Evolutionary conservation across 2,113 vertebrate genomes (phyloP), one percentile per base, ranked within the genome.

Genomic region (Melanostigma gelatinosum): DNA sequence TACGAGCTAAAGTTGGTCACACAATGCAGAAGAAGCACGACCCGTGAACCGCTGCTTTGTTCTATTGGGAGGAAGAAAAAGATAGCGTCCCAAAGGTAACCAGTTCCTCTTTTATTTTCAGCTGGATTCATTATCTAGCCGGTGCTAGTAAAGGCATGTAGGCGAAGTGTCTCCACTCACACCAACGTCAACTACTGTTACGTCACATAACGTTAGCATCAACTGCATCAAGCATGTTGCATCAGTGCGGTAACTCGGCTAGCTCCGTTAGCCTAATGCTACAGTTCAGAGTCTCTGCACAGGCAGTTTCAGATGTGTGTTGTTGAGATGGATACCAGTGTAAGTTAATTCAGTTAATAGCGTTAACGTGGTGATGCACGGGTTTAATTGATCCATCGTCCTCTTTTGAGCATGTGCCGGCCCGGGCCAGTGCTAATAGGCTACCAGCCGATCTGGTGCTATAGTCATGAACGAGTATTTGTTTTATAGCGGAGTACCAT

Each of bases 21-120:
- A 4, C 22, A 16, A 9, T 24, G 3, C 11, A 15, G 13, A 15
- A n/a, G 22, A 27, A 24, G 22, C 24, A 1, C 16, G 0, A 10
- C 52, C 38, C 73, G 32, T 52, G 78, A 46, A 48, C 58, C 2
- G 13, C 38, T 18, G 36, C n/a, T 10, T 32, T 20, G 11, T 57
- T 24, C 22, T 61, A 7, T 22, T 2, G 9, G 46, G 46, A 0
- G 24, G 54, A 55, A 55, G 3, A 24, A 55, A 5, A 4, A 10
- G 4, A 58, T 29, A 2, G 4, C 22, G 2, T 32, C 15, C 13
- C 12, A 1, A 50, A 82, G 87, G 83, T 89, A 80, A 88, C 1
- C 34, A 0, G 13, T 55, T 1, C 36, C 11, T 66, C 4, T 34
- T 12, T n/a, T 6, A 24, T n/a, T 38, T 1, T 58, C 55, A 15